phyloP scores from a whole-genome alignment of 1,140 invertebrate genomes.

The Apis dorsata region DNA sequence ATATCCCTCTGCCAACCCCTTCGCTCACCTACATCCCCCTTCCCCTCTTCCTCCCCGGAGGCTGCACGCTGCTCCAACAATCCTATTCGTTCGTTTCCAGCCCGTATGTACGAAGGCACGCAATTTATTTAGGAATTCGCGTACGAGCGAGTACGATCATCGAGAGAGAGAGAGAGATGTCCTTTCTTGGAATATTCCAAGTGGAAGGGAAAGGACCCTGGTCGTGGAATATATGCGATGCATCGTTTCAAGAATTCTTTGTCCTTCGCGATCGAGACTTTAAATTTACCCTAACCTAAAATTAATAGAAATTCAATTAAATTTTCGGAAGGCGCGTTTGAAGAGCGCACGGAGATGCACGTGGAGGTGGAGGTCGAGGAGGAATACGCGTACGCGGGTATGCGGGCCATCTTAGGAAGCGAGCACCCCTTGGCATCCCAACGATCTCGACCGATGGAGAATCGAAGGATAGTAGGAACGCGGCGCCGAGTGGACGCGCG shows the following conservation, averaged over 20 bases:
- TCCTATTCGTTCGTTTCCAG: constrained; percentile 68
- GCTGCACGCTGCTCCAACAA: constrained; percentile 58
- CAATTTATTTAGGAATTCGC: constrained; percentile 63
- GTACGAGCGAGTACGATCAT: no score
- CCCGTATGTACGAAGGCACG: constrained; percentile 59
- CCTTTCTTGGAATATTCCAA: no score
- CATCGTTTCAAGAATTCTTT: no score
- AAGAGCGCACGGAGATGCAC: background rate
- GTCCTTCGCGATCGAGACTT: no score
- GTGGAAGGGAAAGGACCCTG: no score
- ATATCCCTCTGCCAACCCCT: background rate
- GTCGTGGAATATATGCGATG: no score
- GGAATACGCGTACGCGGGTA: constrained; percentile 27
- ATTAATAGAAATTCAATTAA: no score
- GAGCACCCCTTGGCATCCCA: constrained; percentile 69
- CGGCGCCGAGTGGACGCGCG: constrained; percentile 59
- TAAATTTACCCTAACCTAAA: no score
- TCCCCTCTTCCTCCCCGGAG: constrained; percentile 40
- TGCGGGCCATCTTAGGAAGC: constrained; percentile 65
- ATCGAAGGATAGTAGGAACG: constrained; percentile 62
- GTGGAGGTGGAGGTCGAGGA: background rate
- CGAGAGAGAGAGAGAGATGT: no score
- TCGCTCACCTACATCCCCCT: background rate
- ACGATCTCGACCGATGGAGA: constrained; percentile 58
- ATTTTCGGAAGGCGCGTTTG: background rate